Base-by-base conservation (phyloP, 92 coral and sea anemone genomes). In the Umimayanthus chanpuru region DNA sequence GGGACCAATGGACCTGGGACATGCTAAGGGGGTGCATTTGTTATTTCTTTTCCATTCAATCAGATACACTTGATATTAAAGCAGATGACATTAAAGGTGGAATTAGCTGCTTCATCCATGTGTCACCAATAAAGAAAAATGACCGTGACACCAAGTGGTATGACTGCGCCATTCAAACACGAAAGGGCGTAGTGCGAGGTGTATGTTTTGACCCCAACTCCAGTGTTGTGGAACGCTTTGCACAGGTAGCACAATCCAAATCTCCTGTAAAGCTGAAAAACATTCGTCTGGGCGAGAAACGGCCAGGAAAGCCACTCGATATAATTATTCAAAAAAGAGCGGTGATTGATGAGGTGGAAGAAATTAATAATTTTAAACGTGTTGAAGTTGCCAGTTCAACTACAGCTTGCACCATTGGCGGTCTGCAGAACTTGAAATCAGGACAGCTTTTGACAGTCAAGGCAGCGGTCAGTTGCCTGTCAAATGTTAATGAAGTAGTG, bases 241-340 rank as follows among this genome's bases (percentile, higher is more conserved):
- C 79, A 66, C 6, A 26, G 21, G 88, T 80, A 9, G n/a, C 80
- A 32, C 49, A 30, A 29, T 85, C 80, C 28, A 85, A 85, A 39
- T 85, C 88, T 9, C 88, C 88, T 15, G 61, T 85, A 32, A 85
- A 85, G 18, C 23, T 85, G n/a, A 70, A 85, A 58, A 5, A 68
- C 5, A 29, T 85, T 18, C 79, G 66, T 16, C 44, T 85, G 9
- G 80, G 80, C 23, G 77, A 40, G 29, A 85, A 85, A 44, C 18
- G 88, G 40, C 80, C 80, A 66, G 88, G 80, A 67, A 15, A 32
- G 23, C 80, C 77, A 30, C 76, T 21, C 11, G 88, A 70, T 70
- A 38, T 70, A 28, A 85, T 39, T 38, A 85, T 85, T 28, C 14
- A 85, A 10, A 85, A 85, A 68, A 32, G 30, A 68, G 79, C 56